A percentile compares a stretch with the other conserved stretches of the same genome.
Evolutionary conservation across 2,888 invertebrate species (phyloP).

Genomic region (Sicus ferrugineus): DNA sequence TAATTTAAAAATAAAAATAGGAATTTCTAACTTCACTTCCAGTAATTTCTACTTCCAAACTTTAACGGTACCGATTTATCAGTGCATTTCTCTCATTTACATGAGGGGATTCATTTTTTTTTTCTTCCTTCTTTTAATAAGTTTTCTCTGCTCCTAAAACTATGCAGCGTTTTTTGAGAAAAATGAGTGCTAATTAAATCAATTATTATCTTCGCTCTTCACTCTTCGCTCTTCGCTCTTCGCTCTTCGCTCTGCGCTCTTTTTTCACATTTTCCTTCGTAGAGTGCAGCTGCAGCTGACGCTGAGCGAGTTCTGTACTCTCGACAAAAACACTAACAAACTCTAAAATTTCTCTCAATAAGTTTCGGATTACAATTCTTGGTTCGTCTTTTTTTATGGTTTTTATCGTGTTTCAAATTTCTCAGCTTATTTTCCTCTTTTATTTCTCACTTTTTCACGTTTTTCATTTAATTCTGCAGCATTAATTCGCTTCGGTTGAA

Average conservation of each 20-base stretch:
- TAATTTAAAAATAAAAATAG: too few relatives aligned
- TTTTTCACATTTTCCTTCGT: not conserved
- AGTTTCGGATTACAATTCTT: conserved; percentile 5
- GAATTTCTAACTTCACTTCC: too few relatives aligned
- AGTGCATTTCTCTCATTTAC: too few relatives aligned
- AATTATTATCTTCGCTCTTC: not conserved
- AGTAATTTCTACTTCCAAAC: too few relatives aligned
- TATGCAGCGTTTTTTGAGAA: conserved; percentile 7
- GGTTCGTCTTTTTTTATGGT: not conserved
- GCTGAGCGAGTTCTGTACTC: not conserved
- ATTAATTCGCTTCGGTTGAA: conserved; percentile 19
- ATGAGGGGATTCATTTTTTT: too few relatives aligned
- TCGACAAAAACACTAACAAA: conserved; percentile 9
- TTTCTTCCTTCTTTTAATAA: not conserved
- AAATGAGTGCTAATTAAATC: conserved; percentile 15
- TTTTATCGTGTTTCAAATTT: not conserved
- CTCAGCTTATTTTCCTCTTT: not conserved
- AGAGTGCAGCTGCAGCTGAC: not conserved
- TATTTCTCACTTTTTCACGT: not conserved
- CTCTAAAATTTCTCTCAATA: not conserved
- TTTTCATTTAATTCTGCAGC: conserved; percentile 12
- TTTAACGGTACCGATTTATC: too few relatives aligned
- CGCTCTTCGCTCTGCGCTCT: not conserved
- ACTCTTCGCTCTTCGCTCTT: not conserved
- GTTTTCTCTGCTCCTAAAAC: not conserved